Conservation (phyloP, 92 coral and sea anemone species). For the Porites evermanni region DNA sequence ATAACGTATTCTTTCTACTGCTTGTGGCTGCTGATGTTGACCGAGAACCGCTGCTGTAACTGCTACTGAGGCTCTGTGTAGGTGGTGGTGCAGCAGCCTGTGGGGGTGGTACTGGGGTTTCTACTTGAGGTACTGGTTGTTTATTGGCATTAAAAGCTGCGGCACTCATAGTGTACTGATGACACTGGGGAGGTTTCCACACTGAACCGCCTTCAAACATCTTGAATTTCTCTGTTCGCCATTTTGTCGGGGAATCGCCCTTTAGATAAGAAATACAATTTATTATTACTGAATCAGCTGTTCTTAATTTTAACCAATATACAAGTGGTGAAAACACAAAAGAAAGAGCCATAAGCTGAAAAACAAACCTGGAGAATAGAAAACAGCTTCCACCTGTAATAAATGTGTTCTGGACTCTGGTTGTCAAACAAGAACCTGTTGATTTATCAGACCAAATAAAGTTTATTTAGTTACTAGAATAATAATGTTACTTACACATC, state of each 20-base stretch:
- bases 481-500: not conserved
- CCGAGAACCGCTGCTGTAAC: conserved; percentile 31
- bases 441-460: not conserved
- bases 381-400: conserved; percentile 94
- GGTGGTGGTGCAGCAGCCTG: conserved; percentile 35
- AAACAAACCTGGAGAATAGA: conserved; percentile 91
- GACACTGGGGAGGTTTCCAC: conserved; percentile 95
- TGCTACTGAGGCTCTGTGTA: conserved; percentile 35
- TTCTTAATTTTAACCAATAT: not conserved
- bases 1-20: conserved; percentile 46
- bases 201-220: conserved; percentile 90
- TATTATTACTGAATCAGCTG: too few species aligned
- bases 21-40: conserved; percentile 25
- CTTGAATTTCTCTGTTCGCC: conserved; percentile 91
- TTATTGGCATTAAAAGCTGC: conserved; percentile 50
- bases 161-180: conserved; percentile 64
- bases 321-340: not conserved
- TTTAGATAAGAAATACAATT: not conserved
- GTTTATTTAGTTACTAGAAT: not conserved
- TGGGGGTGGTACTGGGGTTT: conserved; percentile 33
- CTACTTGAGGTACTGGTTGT: conserved; percentile 51
- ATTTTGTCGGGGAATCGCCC: conserved; percentile 98
- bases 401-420: conserved; percentile 92
- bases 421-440: conserved; percentile 94
- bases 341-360: not conserved